These are phyloP conservation scores for Nymphicus hollandicus DNA, from an alignment of 2,113 vertebrate species.

Conservation along the genomic window DNA sequence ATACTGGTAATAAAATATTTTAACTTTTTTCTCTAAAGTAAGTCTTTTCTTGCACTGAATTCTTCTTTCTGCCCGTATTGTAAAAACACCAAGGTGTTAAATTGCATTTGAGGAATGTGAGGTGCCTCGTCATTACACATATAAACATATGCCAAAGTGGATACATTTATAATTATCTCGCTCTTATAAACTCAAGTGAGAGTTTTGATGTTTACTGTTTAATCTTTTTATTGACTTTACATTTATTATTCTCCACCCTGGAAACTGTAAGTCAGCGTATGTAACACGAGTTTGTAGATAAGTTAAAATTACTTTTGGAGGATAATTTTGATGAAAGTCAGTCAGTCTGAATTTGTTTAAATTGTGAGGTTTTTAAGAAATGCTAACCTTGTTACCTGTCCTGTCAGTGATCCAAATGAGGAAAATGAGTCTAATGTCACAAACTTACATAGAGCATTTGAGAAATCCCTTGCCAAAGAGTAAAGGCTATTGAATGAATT, in stretches of 20 bases:
- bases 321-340: background rate
- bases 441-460: background rate
- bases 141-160: background rate
- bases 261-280: background rate
- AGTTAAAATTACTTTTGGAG: background rate
- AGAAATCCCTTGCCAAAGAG: background rate
- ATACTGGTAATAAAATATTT: background rate
- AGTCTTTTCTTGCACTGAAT: background rate
- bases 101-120: background rate
- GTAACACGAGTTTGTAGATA: background rate
- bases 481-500: background rate
- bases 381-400: background rate
- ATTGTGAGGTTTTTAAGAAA: background rate
- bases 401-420: background rate
- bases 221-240: background rate
- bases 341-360: background rate
- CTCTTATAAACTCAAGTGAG: background rate
- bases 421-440: background rate
- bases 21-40: background rate
- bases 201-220: background rate
- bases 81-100: background rate
- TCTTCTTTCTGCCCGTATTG: background rate
- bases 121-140: background rate
- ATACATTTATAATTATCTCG: background rate
- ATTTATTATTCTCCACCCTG: background rate